phyloP scores from a whole-genome alignment of 2,888 invertebrate species.

The Lomographa bimaculata region DNA sequence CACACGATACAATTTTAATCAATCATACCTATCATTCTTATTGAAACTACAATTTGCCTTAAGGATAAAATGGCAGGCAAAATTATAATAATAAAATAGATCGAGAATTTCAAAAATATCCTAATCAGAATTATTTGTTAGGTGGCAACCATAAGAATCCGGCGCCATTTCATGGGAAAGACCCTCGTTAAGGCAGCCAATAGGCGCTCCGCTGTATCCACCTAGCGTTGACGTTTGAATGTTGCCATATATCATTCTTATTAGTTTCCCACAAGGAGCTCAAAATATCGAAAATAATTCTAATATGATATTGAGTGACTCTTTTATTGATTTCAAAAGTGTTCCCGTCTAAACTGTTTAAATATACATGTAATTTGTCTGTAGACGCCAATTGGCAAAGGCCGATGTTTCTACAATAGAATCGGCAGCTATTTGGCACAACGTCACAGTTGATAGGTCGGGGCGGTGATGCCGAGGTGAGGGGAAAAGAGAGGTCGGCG shows the following conservation, averaged over 20 bases:
- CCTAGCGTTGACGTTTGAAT: slow-evolving; percentile 8
- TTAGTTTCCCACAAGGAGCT: no score
- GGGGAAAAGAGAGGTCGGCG: slow-evolving; percentile 61
- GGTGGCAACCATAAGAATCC: slow-evolving; percentile 24
- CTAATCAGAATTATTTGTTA: no score
- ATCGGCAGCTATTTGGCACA: slow-evolving; percentile 43
- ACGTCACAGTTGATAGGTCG: slow-evolving; percentile 53
- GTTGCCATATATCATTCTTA: neutral
- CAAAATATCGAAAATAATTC: no score
- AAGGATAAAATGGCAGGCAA: no score
- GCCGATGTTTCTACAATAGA: slow-evolving; percentile 23
- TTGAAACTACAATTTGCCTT: no score
- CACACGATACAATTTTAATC: no score
- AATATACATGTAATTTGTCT: slow-evolving; percentile 17
- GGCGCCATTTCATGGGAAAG: slow-evolving; percentile 29
- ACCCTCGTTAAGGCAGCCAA: slow-evolving; percentile 23
- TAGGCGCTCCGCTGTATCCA: slow-evolving; percentile 13
- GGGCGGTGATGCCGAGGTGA: slow-evolving; percentile 52
- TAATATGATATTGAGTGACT: no score
- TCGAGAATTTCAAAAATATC: no score
- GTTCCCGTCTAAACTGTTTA: no score
- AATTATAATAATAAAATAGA: no score
- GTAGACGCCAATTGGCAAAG: slow-evolving; percentile 20
- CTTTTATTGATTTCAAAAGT: no score
- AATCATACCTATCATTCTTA: no score